Percentiles rank a stretch among this genome's conserved stretches.
Conservation (phyloP, 1,140 invertebrate genomes). For the Sesamia nonagrioides region DNA sequence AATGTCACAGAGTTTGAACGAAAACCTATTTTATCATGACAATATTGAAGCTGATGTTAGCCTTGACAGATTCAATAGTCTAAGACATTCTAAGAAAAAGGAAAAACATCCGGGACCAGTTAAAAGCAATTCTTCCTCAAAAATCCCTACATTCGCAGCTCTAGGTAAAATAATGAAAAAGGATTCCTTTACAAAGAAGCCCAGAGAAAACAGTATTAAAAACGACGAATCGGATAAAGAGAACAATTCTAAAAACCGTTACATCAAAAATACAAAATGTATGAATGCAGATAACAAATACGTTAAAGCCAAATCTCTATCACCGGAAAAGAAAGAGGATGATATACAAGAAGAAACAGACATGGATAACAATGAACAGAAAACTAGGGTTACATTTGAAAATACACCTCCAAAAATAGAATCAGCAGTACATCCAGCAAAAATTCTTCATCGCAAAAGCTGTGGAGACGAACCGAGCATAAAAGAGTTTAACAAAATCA, state of each 20-base stretch:
- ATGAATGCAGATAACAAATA: slow-evolving; percentile 80
- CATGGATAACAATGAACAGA: slow-evolving; percentile 55
- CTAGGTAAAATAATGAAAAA: slow-evolving; percentile 86
- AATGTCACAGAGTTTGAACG: slow-evolving; percentile 89
- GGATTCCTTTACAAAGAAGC: slow-evolving; percentile 80
- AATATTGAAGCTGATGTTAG: slow-evolving; percentile 81
- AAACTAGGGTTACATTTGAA: slow-evolving; percentile 57
- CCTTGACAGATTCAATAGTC: slow-evolving; percentile 83
- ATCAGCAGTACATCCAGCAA: slow-evolving; percentile 52
- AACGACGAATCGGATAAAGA: slow-evolving; percentile 66
- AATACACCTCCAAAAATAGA: slow-evolving; percentile 48
- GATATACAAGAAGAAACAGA: slow-evolving; percentile 72
- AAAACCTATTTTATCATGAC: slow-evolving; percentile 88
- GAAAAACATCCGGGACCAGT: slow-evolving; percentile 75
- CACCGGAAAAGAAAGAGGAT: slow-evolving; percentile 78
- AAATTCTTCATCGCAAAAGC: slow-evolving; percentile 81
- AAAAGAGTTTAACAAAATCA: slow-evolving; percentile 74
- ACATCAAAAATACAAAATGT: slow-evolving; percentile 81
- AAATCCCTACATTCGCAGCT: slow-evolving; percentile 84
- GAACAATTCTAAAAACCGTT: slow-evolving; percentile 74
- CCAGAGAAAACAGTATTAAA: slow-evolving; percentile 69
- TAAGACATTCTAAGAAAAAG: slow-evolving; percentile 82
- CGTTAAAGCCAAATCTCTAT: slow-evolving; percentile 78
- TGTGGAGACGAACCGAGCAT: slow-evolving; percentile 82
- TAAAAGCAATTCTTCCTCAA: slow-evolving; percentile 82